Evolutionary conservation across 92 coral and sea anemone species (phyloP).

Genomic region (Scolanthus callimorphus): DNA sequence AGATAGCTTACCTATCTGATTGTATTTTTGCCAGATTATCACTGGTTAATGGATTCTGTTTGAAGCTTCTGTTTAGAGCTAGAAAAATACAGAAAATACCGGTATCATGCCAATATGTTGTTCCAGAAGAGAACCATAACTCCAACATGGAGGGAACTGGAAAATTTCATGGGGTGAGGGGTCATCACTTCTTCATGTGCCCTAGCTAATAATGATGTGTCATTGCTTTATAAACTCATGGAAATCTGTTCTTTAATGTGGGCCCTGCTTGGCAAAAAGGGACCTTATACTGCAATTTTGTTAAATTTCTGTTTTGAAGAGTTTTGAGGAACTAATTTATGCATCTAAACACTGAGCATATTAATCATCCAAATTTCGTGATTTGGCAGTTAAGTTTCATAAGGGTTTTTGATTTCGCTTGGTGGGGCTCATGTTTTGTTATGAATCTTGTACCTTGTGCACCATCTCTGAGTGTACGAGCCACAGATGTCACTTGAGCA

Average conservation of each 20-base stretch:
- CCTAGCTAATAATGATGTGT: too few relatives aligned
- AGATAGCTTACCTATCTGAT: constrained; percentile 72
- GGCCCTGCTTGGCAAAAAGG: too few relatives aligned
- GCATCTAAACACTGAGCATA: neutral
- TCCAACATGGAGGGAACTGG: too few relatives aligned
- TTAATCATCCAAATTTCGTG: neutral
- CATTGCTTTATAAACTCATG: too few relatives aligned
- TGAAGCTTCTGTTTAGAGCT: constrained; percentile 92
- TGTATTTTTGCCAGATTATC: constrained; percentile 96
- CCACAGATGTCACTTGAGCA: constrained; percentile 54
- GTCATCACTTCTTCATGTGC: too few relatives aligned
- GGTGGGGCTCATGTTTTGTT: neutral
- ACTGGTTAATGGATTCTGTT: constrained; percentile 89
- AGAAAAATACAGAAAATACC: neutral
- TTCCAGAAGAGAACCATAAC: too few relatives aligned
- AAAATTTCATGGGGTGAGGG: too few relatives aligned
- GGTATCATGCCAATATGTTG: too few relatives aligned
- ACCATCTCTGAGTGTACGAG: constrained; percentile 69
- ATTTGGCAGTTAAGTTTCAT: neutral
- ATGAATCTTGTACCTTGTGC: constrained; percentile 90
- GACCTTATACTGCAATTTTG: too few relatives aligned
- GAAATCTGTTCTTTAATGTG: too few relatives aligned
- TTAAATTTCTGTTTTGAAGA: too few relatives aligned
- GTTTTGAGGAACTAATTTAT: neutral
- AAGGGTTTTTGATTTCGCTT: too few relatives aligned